Evolutionary conservation across 2,113 vertebrate species (phyloP).

Genomic region (Sander lucioperca): DNA sequence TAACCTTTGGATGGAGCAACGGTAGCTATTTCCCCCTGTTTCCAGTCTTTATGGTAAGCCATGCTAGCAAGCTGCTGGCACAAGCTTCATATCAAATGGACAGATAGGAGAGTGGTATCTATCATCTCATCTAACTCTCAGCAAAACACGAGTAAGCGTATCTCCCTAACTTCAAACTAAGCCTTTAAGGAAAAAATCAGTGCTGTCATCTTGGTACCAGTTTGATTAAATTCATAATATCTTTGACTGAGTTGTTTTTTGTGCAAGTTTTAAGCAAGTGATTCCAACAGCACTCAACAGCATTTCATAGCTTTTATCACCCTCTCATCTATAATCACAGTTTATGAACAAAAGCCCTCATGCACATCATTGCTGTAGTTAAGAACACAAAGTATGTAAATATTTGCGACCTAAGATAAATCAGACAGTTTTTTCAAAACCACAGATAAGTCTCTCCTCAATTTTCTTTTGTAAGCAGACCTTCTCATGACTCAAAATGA

Average conservation of each 20-base stretch:
- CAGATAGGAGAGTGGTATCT: slow-evolving; percentile 1
- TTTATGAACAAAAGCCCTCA: slow-evolving; percentile 38
- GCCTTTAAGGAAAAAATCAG: not conserved
- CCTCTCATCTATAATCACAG: slow-evolving; percentile 51
- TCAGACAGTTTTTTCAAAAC: slow-evolving; percentile 33
- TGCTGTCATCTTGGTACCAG: not conserved
- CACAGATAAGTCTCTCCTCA: slow-evolving; percentile 37
- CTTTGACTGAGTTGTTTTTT: slow-evolving; percentile 29
- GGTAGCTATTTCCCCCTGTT: not conserved
- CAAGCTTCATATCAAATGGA: not conserved
- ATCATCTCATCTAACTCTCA: not conserved
- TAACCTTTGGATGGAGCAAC: not conserved
- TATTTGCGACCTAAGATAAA: slow-evolving; percentile 50
- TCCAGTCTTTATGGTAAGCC: not conserved
- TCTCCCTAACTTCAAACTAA: not conserved
- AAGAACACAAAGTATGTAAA: slow-evolving; percentile 62
- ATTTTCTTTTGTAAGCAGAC: slow-evolving; percentile 28
- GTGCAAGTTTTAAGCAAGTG: slow-evolving; percentile 23
- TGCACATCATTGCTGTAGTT: slow-evolving; percentile 42
- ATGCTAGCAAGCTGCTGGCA: not conserved
- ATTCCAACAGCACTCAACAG: slow-evolving; percentile 34
- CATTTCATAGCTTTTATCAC: slow-evolving; percentile 53
- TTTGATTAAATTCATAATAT: slow-evolving; percentile 45
- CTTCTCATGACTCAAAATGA: slow-evolving; percentile 44
- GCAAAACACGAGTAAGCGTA: accelerated